Evolutionary conservation across 2,888 invertebrate species (phyloP), one percentile per base, ranked within the genome.

Genomic region (Caenorhabditis uteleia): DNA sequence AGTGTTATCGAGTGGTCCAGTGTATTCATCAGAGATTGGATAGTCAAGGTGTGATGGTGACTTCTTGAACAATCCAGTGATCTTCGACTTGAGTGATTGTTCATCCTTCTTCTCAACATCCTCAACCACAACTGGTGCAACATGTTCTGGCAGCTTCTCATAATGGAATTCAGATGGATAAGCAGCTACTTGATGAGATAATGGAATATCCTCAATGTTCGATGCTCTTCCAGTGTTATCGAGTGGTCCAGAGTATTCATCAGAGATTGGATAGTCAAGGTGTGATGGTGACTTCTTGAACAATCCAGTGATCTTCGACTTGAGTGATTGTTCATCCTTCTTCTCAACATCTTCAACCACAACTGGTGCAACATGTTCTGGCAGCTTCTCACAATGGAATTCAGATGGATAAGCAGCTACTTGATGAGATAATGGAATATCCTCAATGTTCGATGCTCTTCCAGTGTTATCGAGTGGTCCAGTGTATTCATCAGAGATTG

Each of bases 401-500:
- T 38, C 38, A 8, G 38, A 18, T 38, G 38, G 38, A 38, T 34
- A 34, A n/a, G 12, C 16, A 4, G 34, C 4, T 4, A 34, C 14
- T 34, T 34, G 34, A 14, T 34, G 34, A 34, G 34, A 5, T 16
- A 61, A 46, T 29, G 60, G 62, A 25, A 29, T 29, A 10, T 44
- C 44, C 3, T 29, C 44, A 18, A 44, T 29, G n/a, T 67, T 62
- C 31, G 23, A 27, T 6, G 43, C 20, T 25, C 50, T 44, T 4
- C 56, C 51, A 14, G 59, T 62, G 26, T 59, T 50, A 20, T 75
- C 73, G 20, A 70, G 34, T 40, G 68, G 64, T 38, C 70, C 70
- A 20, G 55, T 56, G 51, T 64, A 70, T 31, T 27, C 16, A 27
- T 66, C 69, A 38, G 57, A 56, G 14, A 54, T 51, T 34, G 73